Evolutionary conservation across 2,888 invertebrate genomes (phyloP).

Genomic region (Deilephila elpenor): DNA sequence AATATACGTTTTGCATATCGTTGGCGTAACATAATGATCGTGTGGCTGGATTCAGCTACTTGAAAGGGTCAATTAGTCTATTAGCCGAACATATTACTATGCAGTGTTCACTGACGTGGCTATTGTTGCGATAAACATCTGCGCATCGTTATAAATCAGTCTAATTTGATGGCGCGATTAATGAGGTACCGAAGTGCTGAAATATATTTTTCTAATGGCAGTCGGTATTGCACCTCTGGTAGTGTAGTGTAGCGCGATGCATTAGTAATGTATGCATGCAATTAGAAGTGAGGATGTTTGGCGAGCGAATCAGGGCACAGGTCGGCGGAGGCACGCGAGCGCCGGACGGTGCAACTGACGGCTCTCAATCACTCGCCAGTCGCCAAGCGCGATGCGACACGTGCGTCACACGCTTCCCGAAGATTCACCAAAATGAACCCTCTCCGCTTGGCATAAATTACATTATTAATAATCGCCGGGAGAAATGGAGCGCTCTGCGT

Average conservation of each 20-base stretch:
- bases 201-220: slow-evolving; percentile 46
- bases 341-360: slow-evolving; percentile 65
- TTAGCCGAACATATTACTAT: slow-evolving; percentile 46
- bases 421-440: slow-evolving; percentile 53
- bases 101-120: slow-evolving; percentile 36
- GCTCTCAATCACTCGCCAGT: slow-evolving; percentile 67
- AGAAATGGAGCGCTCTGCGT: slow-evolving; percentile 57
- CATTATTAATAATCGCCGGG: slow-evolving; percentile 52
- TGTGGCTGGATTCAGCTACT: slow-evolving; percentile 41
- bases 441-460: slow-evolving; percentile 54
- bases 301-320: slow-evolving; percentile 68
- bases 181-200: slow-evolving; percentile 40
- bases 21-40: slow-evolving; percentile 12
- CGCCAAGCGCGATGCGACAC: slow-evolving; percentile 44
- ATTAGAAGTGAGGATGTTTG: slow-evolving; percentile 76
- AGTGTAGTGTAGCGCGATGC: slow-evolving; percentile 48
- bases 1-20: slow-evolving; percentile 27
- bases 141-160: slow-evolving; percentile 53
- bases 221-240: background rate
- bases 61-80: slow-evolving; percentile 56
- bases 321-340: slow-evolving; percentile 62
- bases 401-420: slow-evolving; percentile 43
- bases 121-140: slow-evolving; percentile 45
- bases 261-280: slow-evolving; percentile 72
- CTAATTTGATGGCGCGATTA: slow-evolving; percentile 50